Conservation (phyloP, 2,888 invertebrate species). For the Cephonodes hylas region DNA sequence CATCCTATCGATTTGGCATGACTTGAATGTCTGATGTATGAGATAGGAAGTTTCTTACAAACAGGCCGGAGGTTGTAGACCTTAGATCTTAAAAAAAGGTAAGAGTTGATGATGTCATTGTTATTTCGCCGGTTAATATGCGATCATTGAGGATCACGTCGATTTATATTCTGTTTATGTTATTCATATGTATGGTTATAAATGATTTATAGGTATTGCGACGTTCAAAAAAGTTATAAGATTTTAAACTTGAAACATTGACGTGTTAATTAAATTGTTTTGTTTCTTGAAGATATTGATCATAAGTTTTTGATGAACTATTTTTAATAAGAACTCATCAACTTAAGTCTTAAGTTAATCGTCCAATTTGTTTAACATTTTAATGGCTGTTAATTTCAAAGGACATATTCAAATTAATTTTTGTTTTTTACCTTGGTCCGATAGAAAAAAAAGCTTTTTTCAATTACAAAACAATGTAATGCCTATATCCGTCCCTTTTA, state of each 20-base stretch:
- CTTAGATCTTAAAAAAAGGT: slow-evolving; percentile 18
- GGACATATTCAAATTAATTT: background rate
- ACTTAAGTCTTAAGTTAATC: too few species aligned
- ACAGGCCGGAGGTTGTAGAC: slow-evolving; percentile 34
- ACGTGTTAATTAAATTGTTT: background rate
- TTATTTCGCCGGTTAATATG: background rate
- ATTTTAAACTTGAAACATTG: too few species aligned
- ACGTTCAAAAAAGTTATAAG: background rate
- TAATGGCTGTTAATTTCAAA: too few species aligned
- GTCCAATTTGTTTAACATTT: too few species aligned
- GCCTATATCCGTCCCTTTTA: background rate
- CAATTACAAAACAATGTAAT: background rate
- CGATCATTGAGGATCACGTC: background rate
- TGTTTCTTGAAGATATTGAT: background rate
- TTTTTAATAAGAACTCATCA: too few species aligned
- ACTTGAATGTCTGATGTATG: slow-evolving; percentile 48
- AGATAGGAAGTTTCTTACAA: slow-evolving; percentile 34
- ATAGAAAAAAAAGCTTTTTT: too few species aligned
- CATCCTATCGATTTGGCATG: slow-evolving; percentile 51
- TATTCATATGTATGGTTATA: background rate
- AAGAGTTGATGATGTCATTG: slow-evolving; percentile 15
- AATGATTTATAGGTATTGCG: background rate
- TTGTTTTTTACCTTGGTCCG: background rate
- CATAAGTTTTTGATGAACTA: background rate
- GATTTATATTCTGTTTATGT: background rate